These are phyloP conservation scores for Pelodytes ibericus DNA, from an alignment of 2,797 vertebrate species.

Conservation along the genomic window DNA sequence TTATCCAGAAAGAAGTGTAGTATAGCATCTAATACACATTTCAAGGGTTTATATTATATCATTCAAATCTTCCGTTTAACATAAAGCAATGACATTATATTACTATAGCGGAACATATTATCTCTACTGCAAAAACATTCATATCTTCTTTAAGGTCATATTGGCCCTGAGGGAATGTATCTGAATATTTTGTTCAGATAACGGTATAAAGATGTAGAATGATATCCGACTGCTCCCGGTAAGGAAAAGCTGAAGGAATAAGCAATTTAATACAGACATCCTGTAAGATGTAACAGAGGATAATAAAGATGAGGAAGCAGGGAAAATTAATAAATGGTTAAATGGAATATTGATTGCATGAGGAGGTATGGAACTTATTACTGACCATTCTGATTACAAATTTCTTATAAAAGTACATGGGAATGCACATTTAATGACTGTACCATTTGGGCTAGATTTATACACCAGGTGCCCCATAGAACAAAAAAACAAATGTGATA, in stretches of 20 bases:
- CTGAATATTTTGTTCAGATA: constrained; percentile 34
- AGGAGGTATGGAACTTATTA: too few relatives aligned
- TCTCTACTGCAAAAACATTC: constrained; percentile 28
- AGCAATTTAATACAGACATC: not conserved
- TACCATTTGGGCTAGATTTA: too few relatives aligned
- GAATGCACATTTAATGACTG: too few relatives aligned
- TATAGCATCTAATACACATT: constrained; percentile 20
- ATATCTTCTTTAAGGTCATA: constrained; percentile 40
- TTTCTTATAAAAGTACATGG: too few relatives aligned
- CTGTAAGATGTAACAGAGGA: not conserved
- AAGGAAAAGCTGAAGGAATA: not conserved
- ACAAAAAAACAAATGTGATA: too few relatives aligned
- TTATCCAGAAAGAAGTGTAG: constrained; percentile 2
- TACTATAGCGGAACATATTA: constrained; percentile 15
- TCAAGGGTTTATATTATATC: constrained; percentile 22
- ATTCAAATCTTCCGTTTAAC: constrained; percentile 35
- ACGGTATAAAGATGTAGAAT: constrained; percentile 19
- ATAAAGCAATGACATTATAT: constrained; percentile 35
- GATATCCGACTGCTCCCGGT: constrained; percentile 1
- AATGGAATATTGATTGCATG: not conserved
- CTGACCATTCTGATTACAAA: too few relatives aligned
- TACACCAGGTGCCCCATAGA: too few relatives aligned
- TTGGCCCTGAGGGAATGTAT: constrained; percentile 25
- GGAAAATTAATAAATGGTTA: not conserved
- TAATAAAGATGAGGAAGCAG: not conserved